A percentile compares a stretch with the other conserved stretches of the same genome.
These are phyloP conservation scores for Hemibagrus guttatus DNA, from an alignment of 2,797 vertebrate genomes.

Conservation along the genomic window DNA sequence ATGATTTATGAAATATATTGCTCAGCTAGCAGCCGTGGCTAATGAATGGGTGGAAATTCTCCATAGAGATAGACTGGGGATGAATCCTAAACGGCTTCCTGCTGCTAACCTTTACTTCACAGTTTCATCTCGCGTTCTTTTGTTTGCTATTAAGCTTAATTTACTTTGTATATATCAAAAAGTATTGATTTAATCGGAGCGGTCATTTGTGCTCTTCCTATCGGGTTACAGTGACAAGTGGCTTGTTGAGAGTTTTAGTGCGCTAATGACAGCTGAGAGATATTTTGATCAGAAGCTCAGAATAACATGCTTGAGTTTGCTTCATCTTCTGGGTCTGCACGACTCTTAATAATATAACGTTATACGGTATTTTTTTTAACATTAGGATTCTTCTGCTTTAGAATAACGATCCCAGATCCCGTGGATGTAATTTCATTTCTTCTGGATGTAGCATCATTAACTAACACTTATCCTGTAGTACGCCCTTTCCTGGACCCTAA, in stretches of 20 bases:
- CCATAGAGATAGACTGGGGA: background rate
- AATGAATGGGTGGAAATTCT: constrained; percentile 51
- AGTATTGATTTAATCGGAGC: background rate
- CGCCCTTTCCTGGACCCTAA: background rate
- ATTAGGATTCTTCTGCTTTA: background rate
- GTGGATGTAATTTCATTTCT: background rate
- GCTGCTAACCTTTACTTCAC: background rate
- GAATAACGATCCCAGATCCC: background rate
- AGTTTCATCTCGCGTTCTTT: background rate
- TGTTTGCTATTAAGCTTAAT: background rate
- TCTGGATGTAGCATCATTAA: background rate
- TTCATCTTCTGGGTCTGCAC: background rate
- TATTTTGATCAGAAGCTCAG: background rate
- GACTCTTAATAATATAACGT: background rate
- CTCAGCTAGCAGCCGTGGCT: constrained; percentile 59
- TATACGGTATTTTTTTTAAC: background rate
- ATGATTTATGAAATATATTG: constrained; percentile 51
- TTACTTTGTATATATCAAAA: background rate
- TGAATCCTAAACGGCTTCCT: background rate
- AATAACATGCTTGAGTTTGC: background rate
- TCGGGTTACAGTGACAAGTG: background rate
- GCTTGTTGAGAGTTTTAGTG: background rate
- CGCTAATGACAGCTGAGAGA: constrained; percentile 3
- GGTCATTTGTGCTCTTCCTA: background rate
- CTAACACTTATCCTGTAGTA: background rate